phyloP scores from a whole-genome alignment of 2,113 vertebrate species.

The Tauraco erythrolophus region DNA sequence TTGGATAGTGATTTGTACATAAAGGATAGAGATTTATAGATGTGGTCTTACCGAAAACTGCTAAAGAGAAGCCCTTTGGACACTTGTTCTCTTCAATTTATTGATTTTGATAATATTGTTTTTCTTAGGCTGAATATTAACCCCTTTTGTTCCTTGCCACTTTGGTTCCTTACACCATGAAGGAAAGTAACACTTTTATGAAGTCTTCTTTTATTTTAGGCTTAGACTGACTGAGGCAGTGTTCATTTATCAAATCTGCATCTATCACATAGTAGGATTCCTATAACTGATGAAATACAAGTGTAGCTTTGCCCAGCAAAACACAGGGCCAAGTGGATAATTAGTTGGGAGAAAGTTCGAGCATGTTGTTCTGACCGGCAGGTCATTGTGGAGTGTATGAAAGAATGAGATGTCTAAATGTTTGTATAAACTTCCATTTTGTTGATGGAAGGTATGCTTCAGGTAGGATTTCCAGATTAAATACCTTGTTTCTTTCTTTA shows the following conservation, averaged over 20 bases:
- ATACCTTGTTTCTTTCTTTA: background rate
- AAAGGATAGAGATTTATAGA: background rate
- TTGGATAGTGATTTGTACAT: background rate
- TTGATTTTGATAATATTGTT: background rate
- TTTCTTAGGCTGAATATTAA: background rate
- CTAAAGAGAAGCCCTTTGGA: background rate
- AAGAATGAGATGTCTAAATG: background rate
- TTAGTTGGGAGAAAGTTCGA: background rate
- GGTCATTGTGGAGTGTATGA: background rate
- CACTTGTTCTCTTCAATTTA: background rate
- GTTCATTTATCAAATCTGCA: background rate
- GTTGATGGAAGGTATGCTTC: background rate
- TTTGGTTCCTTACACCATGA: background rate
- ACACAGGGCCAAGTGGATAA: background rate
- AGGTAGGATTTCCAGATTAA: background rate
- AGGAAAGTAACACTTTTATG: background rate
- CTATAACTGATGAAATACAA: background rate
- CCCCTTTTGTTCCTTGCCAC: background rate
- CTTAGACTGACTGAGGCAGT: background rate
- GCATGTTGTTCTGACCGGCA: background rate
- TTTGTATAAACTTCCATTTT: background rate
- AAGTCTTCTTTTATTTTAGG: background rate
- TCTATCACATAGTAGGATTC: background rate
- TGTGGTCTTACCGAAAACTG: background rate
- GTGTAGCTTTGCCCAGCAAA: background rate